Evolutionary conservation across 2,113 vertebrate genomes (phyloP).

Genomic region (Galbula dea): DNA sequence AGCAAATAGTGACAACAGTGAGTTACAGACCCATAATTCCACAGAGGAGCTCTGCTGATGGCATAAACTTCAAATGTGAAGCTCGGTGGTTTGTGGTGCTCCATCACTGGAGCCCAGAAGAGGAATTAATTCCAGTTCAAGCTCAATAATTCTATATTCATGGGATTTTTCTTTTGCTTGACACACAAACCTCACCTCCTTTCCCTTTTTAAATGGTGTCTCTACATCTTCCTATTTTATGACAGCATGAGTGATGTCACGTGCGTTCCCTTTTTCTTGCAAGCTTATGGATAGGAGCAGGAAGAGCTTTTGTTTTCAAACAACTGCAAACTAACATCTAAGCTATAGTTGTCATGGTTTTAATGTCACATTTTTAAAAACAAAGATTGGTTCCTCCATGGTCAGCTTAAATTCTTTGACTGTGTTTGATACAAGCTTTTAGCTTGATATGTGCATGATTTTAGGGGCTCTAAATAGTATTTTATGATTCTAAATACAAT

Average conservation of each 20-base stretch:
- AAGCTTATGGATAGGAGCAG: not conserved
- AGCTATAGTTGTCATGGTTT: not conserved
- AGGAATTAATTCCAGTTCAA: not conserved
- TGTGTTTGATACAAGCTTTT: not conserved
- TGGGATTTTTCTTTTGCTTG: not conserved
- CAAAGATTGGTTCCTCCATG: not conserved
- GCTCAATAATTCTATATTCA: not conserved
- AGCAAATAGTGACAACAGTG: not conserved
- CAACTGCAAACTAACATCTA: not conserved
- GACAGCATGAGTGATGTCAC: fast-evolving
- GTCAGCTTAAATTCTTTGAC: not conserved
- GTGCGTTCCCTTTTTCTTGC: fast-evolving
- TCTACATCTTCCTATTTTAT: not conserved
- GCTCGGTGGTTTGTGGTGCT: not conserved
- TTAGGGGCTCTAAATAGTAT: not conserved
- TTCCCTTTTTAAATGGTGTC: not conserved
- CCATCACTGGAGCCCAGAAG: not conserved
- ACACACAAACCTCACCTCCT: fast-evolving
- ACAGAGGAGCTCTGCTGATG: not conserved
- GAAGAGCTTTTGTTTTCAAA: not conserved
- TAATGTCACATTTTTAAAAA: not conserved
- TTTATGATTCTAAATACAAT: not conserved
- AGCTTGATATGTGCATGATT: not conserved
- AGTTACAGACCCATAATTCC: not conserved
- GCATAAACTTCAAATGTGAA: not conserved